Conservation (phyloP, 2,888 invertebrate genomes). For the Drosophila neoperkinsi region DNA sequence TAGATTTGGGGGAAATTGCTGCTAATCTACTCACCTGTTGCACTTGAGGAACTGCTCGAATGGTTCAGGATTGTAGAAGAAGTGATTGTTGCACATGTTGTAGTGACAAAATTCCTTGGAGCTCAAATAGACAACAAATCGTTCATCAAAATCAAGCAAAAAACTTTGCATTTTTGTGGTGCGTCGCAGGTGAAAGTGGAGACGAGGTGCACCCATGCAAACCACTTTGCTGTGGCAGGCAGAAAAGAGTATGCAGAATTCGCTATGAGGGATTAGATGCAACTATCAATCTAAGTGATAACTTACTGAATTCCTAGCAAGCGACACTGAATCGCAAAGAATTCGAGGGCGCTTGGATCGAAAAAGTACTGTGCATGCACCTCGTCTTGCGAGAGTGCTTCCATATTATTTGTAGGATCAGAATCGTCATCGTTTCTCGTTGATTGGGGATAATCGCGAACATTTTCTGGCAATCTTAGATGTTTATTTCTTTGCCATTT, state of each 20-base stretch:
- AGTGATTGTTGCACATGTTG: conserved; percentile 96
- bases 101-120: conserved; percentile 91
- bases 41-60: conserved; percentile 88
- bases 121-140: conserved; percentile 89
- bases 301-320: conserved; percentile 87
- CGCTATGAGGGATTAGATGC: neutral
- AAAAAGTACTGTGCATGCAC: conserved; percentile 96
- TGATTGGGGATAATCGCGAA: conserved; percentile 38
- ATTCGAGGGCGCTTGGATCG: conserved; percentile 88
- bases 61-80: conserved; percentile 89
- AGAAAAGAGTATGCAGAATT: neutral
- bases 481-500: conserved; percentile 41
- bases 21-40: conserved; percentile 84
- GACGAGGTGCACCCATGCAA: conserved; percentile 94
- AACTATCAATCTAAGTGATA: neutral
- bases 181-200: conserved; percentile 88
- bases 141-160: conserved; percentile 92
- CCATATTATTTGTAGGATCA: conserved; percentile 89
- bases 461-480: neutral
- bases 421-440: neutral
- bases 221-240: conserved; percentile 87
- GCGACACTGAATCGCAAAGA: conserved; percentile 88
- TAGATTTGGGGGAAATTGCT: neutral
- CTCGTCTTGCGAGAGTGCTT: conserved; percentile 90
- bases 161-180: conserved; percentile 87